Evolutionary conservation across 2,113 vertebrate species (phyloP), one percentile per base, ranked within the genome.

Genomic region (Nycticebus coucang): DNA sequence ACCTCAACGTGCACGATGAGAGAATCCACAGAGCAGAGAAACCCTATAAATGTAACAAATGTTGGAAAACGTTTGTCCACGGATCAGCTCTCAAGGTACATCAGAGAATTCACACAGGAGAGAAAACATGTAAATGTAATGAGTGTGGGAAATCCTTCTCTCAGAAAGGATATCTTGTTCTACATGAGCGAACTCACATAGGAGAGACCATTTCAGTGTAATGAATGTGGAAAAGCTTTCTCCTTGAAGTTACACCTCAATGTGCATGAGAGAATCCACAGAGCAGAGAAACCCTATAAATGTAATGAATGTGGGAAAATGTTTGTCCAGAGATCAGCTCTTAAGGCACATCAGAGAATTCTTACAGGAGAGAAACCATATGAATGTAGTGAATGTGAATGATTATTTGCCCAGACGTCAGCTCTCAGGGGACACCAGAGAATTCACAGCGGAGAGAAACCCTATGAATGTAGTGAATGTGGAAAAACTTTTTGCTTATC

Each of bases 261-360:
- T 87, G 17, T 75, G 53, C 45, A 50, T 74, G 37, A 87, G 69
- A 91, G 9, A 81, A 37, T 55, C 37, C 50, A 69, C 50, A 90
- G 53, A 83, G 85, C 53, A 91, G 64, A 75, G 69, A 50, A 50
- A 50, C 45, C 45, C 45, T 50, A n/a, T 79, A 85, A 92, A 74
- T 97, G 84, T 94, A 71, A 62, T 37, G 77, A 90, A 28, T 95
- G 89, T 95, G 94, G 41, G 7, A 96, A 95, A 86, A 86, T 85
- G 21, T 95, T 97, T 21, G 89, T 87, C 55, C 13, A 50, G 45
- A 9, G 45, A 50, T 50, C 45, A 50, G 45, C 45, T 75, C n/a
- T 80, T 15, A 84, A 90, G 90, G 74, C 77, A 35, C 82, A 88
- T 13, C 45, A 62, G 68, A 91, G 9, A 87, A 87, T 53, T 77